A percentile compares a stretch with the other conserved stretches of the same genome.
These are phyloP conservation scores for Frieseomelitta varia DNA, from an alignment of 1,140 invertebrate genomes.

Conservation along the genomic window DNA sequence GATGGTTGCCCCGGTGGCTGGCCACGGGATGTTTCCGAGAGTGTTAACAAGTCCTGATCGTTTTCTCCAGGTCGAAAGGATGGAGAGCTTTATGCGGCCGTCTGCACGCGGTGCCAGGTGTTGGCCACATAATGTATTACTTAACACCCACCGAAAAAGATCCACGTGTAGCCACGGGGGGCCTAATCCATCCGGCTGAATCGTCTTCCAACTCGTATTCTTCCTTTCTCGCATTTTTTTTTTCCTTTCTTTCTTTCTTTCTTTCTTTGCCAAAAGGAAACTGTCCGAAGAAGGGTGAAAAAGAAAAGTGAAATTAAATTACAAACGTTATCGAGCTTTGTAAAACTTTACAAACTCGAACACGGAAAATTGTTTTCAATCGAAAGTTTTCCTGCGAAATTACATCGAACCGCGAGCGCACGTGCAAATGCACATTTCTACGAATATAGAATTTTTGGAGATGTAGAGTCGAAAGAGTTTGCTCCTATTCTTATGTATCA, in stretches of 20 bases:
- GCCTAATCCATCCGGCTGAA: slow-evolving; percentile 69
- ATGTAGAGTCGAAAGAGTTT: no score
- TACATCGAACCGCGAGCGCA: no score
- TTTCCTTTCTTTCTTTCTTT: background rate
- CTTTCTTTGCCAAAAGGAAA: background rate
- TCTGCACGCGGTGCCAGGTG: slow-evolving; percentile 72
- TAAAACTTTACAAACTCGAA: background rate
- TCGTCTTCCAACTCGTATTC: slow-evolving; percentile 50
- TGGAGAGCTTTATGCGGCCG: slow-evolving; percentile 64
- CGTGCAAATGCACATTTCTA: no score
- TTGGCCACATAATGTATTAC: slow-evolving; percentile 76
- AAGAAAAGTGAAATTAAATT: background rate
- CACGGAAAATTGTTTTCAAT: background rate
- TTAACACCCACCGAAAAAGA: slow-evolving; percentile 75
- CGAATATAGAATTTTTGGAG: background rate
- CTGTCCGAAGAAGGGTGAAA: no score
- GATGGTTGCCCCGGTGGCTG: slow-evolving; percentile 28
- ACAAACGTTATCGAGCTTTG: slow-evolving; percentile 22
- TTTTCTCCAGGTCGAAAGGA: slow-evolving; percentile 55
- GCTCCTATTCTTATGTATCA: no score
- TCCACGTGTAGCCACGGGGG: slow-evolving; percentile 68
- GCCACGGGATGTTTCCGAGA: slow-evolving; percentile 45
- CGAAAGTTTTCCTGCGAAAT: background rate
- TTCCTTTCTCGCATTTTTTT: background rate
- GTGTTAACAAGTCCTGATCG: slow-evolving; percentile 71